phyloP scores from a whole-genome alignment of 2,888 invertebrate species.

The Diloba caeruleocephala region DNA sequence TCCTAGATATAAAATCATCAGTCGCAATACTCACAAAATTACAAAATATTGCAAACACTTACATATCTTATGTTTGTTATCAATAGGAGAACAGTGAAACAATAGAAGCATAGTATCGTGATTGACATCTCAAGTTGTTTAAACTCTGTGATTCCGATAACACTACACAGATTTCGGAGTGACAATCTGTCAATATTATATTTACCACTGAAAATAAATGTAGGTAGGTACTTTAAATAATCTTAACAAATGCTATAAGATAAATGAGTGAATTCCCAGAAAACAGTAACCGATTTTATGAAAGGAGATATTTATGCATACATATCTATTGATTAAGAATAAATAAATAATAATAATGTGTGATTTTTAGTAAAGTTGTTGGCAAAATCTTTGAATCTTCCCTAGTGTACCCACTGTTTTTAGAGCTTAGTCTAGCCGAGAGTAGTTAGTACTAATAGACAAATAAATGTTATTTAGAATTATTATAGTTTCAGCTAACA shows the following conservation, averaged over 20 bases:
- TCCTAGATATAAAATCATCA: not conserved
- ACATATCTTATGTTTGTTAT: not conserved
- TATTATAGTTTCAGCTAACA: not conserved
- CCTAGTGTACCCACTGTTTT: slow-evolving; percentile 9
- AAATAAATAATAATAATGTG: too few relatives aligned
- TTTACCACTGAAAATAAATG: not conserved
- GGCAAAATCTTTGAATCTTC: too few relatives aligned
- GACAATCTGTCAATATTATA: not conserved
- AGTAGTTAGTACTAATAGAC: slow-evolving; percentile 11
- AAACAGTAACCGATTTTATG: slow-evolving; percentile 4
- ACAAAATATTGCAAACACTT: not conserved
- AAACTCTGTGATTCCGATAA: slow-evolving; percentile 43
- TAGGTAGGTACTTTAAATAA: slow-evolving; percentile 2
- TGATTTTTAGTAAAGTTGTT: too few relatives aligned
- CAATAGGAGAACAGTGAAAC: slow-evolving; percentile 14
- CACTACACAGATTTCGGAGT: not conserved
- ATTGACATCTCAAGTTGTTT: slow-evolving; percentile 38
- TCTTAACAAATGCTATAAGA: not conserved
- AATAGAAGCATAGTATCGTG: slow-evolving; percentile 23
- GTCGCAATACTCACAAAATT: not conserved
- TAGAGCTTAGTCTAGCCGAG: slow-evolving; percentile 6
- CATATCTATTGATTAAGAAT: too few relatives aligned
- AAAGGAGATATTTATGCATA: slow-evolving; percentile 10
- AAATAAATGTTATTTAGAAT: slow-evolving; percentile 17
- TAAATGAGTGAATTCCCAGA: slow-evolving; percentile 1